Evolutionary conservation across 2,797 vertebrate species (phyloP).

Genomic region (Notamacropus eugenii): DNA sequence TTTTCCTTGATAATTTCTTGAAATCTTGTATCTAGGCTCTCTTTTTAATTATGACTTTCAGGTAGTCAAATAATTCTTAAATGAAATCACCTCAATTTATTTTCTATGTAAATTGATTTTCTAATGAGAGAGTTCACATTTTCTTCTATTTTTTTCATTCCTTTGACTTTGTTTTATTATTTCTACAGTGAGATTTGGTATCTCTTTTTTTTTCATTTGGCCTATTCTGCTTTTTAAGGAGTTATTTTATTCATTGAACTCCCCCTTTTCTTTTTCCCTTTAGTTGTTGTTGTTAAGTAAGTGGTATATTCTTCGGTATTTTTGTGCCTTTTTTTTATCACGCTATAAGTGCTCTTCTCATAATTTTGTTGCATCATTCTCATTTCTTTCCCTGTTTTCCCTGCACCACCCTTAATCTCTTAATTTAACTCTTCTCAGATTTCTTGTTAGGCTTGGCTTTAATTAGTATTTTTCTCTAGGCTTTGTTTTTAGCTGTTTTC

Average conservation of each 20-base stretch:
- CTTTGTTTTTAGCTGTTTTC: background rate
- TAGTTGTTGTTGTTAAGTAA: background rate
- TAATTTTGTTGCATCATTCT: background rate
- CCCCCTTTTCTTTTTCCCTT: background rate
- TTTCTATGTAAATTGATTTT: background rate
- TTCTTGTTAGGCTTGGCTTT: background rate
- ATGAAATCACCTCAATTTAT: background rate
- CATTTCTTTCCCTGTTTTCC: background rate
- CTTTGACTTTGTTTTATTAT: background rate
- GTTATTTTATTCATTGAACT: background rate
- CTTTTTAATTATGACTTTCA: background rate
- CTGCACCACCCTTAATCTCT: background rate
- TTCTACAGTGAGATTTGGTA: background rate
- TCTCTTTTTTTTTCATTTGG: background rate
- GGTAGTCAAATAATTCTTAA: background rate
- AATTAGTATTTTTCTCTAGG: background rate
- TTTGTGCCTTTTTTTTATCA: background rate
- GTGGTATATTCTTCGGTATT: background rate
- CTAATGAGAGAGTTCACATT: background rate
- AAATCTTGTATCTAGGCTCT: background rate
- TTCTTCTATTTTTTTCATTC: background rate
- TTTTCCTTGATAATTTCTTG: background rate
- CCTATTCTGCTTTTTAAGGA: background rate
- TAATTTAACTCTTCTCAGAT: background rate
- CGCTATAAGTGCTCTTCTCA: background rate